Conservation (phyloP, 2,888 invertebrate genomes). For the Tethea ocularis region DNA sequence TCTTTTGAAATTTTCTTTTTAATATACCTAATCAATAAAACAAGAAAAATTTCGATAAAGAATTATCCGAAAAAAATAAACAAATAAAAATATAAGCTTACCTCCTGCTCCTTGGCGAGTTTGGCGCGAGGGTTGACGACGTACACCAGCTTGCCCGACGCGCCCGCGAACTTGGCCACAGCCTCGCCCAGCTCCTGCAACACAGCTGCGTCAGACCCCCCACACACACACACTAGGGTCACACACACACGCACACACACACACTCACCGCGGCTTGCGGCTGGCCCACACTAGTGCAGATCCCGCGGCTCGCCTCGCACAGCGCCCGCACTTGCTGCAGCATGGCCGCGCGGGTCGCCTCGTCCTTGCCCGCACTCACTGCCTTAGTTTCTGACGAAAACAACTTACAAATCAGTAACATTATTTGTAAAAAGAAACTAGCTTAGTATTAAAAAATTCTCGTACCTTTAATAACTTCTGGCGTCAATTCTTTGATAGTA, state of each 20-base stretch:
- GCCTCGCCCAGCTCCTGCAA: slow-evolving; percentile 37
- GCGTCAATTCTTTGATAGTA: slow-evolving; percentile 51
- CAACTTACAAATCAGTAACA: too few relatives aligned
- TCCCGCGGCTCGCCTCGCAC: slow-evolving; percentile 36
- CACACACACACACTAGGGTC: slow-evolving; percentile 17
- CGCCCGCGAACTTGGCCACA: slow-evolving; percentile 34
- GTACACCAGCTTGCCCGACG: slow-evolving; percentile 34
- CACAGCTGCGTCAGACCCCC: slow-evolving; percentile 11
- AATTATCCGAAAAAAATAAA: too few relatives aligned
- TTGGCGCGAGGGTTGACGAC: slow-evolving; percentile 23
- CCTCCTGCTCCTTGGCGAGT: slow-evolving; percentile 36
- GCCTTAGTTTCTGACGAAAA: slow-evolving; percentile 45
- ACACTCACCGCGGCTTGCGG: slow-evolving; percentile 27
- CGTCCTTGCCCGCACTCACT: slow-evolving; percentile 37
- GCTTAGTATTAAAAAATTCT: not conserved
- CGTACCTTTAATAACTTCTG: slow-evolving; percentile 58
- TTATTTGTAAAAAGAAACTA: too few relatives aligned
- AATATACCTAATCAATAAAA: too few relatives aligned
- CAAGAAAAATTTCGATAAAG: too few relatives aligned
- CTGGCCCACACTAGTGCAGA: slow-evolving; percentile 38
- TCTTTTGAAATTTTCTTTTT: too few relatives aligned
- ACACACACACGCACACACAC: not conserved
- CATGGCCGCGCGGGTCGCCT: slow-evolving; percentile 29
- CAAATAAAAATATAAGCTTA: slow-evolving; percentile 18
- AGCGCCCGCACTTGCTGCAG: slow-evolving; percentile 41